These are phyloP conservation scores for Petaurus breviceps DNA, from an alignment of 2,113 vertebrate species.

Conservation along the genomic window DNA sequence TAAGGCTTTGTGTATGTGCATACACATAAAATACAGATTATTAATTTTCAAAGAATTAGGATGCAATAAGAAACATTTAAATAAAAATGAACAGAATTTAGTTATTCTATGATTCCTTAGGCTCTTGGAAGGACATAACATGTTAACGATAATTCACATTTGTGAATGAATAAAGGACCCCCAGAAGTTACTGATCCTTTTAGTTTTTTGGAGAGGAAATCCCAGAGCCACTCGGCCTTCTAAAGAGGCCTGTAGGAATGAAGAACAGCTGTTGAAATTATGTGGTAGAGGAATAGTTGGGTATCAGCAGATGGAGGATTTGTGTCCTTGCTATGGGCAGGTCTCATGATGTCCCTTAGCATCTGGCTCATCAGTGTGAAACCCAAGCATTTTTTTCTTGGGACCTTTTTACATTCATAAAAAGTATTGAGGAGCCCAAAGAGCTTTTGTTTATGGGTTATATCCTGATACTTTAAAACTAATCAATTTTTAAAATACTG, in stretches of 20 bases:
- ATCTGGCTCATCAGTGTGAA: not conserved
- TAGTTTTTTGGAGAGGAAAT: not conserved
- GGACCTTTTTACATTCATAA: too few relatives aligned
- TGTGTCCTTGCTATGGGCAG: not conserved
- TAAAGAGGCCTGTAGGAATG: not conserved
- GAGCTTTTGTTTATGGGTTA: too few relatives aligned
- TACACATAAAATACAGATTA: not conserved
- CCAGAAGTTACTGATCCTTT: not conserved
- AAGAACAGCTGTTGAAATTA: not conserved
- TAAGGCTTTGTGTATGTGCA: not conserved
- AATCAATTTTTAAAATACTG: too few relatives aligned
- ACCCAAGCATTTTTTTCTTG: not conserved
- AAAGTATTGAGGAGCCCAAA: too few relatives aligned
- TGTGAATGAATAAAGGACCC: not conserved
- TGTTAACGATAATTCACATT: slow-evolving; percentile 14
- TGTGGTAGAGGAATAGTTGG: not conserved
- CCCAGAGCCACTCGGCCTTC: not conserved
- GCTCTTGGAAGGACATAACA: not conserved
- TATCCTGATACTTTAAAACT: too few relatives aligned
- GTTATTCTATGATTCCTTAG: not conserved
- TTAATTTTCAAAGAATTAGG: not conserved
- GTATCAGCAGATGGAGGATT: not conserved
- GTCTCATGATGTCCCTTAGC: not conserved
- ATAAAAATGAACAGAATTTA: slow-evolving; percentile 26
- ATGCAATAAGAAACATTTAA: not conserved